Percentiles rank a stretch among this genome's conserved stretches.
Evolutionary conservation across 64 coral and sea anemone species (phyloP).

Genomic region (Actinia tenebrosa): DNA sequence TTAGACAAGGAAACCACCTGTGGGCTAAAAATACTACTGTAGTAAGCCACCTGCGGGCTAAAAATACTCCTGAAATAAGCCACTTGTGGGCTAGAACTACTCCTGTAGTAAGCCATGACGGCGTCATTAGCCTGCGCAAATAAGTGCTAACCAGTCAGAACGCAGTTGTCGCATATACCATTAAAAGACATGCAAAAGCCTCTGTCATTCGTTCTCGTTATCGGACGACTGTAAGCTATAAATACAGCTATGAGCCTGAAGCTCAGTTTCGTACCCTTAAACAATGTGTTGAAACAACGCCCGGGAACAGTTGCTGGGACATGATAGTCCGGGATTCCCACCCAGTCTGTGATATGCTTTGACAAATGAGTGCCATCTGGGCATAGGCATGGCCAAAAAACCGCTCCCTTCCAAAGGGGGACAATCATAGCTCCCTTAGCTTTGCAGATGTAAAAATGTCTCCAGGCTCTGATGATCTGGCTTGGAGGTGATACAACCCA

Average conservation of each 20-base stretch:
- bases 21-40: background rate
- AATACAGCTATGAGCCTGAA: no score
- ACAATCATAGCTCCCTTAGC: slow-evolving; percentile 7
- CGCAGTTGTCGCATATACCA: no score
- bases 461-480: slow-evolving; percentile 1
- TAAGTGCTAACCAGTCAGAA: no score
- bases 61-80: background rate
- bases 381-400: slow-evolving; percentile 14
- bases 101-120: no score
- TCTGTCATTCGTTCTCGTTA: no score
- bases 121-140: no score
- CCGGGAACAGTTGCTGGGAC: background rate
- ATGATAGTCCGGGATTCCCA: background rate
- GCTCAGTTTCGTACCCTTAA: no score
- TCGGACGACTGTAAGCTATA: no score
- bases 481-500: slow-evolving; percentile 7
- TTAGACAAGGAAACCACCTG: background rate
- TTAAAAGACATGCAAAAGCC: no score
- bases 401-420: background rate
- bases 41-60: background rate
- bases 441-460: slow-evolving; percentile 16
- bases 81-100: background rate
- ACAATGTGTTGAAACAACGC: no score
- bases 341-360: slow-evolving; percentile 17
- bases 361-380: background rate